Evolutionary conservation across 2,113 vertebrate genomes (phyloP).

Genomic region (Podiceps cristatus): DNA sequence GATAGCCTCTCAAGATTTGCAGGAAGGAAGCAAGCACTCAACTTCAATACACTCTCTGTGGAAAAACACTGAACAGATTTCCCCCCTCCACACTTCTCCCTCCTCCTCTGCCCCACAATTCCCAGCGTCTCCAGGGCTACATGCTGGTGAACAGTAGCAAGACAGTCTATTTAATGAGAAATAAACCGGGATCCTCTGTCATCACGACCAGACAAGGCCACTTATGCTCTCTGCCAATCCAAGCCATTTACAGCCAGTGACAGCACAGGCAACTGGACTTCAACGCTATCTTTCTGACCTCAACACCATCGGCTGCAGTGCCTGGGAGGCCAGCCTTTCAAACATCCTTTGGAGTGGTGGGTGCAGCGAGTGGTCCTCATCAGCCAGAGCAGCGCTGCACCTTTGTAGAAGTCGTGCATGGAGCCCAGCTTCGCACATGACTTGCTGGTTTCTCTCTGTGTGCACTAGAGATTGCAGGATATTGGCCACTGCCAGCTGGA

Average conservation of each 20-base stretch:
- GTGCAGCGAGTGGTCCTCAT: constrained; percentile 94
- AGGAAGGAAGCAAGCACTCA: neutral
- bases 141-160: neutral
- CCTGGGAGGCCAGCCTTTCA: constrained; percentile 95
- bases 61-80: neutral
- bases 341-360: constrained; percentile 97
- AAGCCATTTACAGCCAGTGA: neutral
- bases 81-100: neutral
- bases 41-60: neutral
- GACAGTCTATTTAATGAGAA: neutral
- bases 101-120: neutral
- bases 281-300: constrained; percentile 77
- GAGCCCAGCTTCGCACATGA: constrained; percentile 92
- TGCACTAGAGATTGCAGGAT: constrained; percentile 94
- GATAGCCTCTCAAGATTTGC: neutral
- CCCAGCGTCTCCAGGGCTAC: neutral
- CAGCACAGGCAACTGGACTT: neutral
- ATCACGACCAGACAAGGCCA: neutral
- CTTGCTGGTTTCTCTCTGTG: constrained; percentile 94
- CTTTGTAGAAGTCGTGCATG: constrained; percentile 91
- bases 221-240: neutral
- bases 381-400: constrained; percentile 90
- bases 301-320: constrained; percentile 92
- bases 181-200: neutral
- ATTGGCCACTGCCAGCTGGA: constrained; percentile 94